A percentile compares a stretch with the other conserved stretches of the same genome.
These are phyloP conservation scores for Cyaniris semiargus DNA, from an alignment of 2,888 invertebrate species.

Conservation along the genomic window DNA sequence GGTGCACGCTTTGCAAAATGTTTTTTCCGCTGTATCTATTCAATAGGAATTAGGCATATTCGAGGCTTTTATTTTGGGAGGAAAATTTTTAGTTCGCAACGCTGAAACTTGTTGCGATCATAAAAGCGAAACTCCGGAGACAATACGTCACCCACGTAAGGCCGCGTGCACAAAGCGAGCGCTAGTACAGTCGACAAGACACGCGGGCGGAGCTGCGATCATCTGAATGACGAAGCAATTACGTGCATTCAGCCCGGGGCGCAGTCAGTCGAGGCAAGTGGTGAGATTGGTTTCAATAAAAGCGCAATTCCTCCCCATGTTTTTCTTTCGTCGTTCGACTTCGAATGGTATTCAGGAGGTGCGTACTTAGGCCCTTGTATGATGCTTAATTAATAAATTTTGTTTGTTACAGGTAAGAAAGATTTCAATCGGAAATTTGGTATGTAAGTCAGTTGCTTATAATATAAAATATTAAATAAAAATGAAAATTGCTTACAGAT, in stretches of 20 bases:
- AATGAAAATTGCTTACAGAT: not conserved
- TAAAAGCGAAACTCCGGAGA: conserved; percentile 60
- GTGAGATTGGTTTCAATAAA: conserved; percentile 79
- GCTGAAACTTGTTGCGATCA: conserved; percentile 59
- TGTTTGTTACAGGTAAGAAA: conserved; percentile 58
- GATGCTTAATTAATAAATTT: conserved; percentile 19
- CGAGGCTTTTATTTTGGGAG: conserved; percentile 43
- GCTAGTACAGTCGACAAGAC: conserved; percentile 72
- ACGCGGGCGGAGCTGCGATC: conserved; percentile 69
- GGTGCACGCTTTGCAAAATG: not conserved
- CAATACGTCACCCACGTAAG: conserved; percentile 68
- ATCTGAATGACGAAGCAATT: conserved; percentile 79
- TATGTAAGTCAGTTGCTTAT: conserved; percentile 1
- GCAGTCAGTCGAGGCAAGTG: conserved; percentile 74
- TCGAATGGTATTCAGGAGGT: conserved; percentile 68
- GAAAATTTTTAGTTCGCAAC: conserved; percentile 45
- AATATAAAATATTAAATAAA: too few relatives aligned
- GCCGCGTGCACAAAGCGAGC: conserved; percentile 67
- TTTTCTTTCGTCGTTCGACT: conserved; percentile 76
- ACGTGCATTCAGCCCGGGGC: conserved; percentile 71
- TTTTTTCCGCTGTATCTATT: conserved; percentile 38
- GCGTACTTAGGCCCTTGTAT: conserved; percentile 43
- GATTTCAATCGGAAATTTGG: not conserved
- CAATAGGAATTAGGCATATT: conserved; percentile 46
- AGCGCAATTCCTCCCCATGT: conserved; percentile 75